Evolutionary conservation across 2,888 invertebrate genomes (phyloP), one percentile per base, ranked within the genome.

Genomic region (Pilophorus perplexus): DNA sequence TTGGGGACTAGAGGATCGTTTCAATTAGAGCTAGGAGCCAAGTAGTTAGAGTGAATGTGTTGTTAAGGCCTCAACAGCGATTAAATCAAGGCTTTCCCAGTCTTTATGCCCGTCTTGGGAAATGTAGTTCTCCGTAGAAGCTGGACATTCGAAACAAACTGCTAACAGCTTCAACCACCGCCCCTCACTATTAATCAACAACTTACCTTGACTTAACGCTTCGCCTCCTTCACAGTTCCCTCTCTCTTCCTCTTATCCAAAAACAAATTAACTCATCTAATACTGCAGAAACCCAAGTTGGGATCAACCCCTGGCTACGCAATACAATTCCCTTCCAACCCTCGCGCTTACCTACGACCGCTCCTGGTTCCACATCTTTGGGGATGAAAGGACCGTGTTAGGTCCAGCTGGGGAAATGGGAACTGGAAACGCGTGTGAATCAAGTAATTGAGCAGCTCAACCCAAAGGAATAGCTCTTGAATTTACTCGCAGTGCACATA

Each of bases 91-190:
- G 55, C 65, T 50, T 55, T 55, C 59, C 59, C 59, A 65, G 65
- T 65, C 65, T 65, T 65, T 65, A 65, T 65, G 54, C 65, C 65
- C 42, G 65, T 65, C 65, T 65, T 65, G 65, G 65, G 65, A 65
- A 65, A 65, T 65, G 65, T 65, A 65, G 65, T 65, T 55, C 65
- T 25, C 50, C 18, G 65, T 65, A 55, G 54, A 50, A 40, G 44
- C 65, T 44, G 54, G 54, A 65, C 54, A 65, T 44, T 59, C 59
- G 55, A 54, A 55, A 65, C 55, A 55, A 65, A 65, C 65, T 65
- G 65, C 55, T 65, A 65, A 65, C 65, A 65, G 65, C 55, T 54
- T 55, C 54, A 59, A 59, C 59, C 59, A 16, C 64, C 46, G 33
- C 50, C 50, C 48, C 46, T 37, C 37, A 33, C 64, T 64, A 64